Evolutionary conservation across 2,113 vertebrate genomes (phyloP).

Genomic region (Camelus dromedarius): DNA sequence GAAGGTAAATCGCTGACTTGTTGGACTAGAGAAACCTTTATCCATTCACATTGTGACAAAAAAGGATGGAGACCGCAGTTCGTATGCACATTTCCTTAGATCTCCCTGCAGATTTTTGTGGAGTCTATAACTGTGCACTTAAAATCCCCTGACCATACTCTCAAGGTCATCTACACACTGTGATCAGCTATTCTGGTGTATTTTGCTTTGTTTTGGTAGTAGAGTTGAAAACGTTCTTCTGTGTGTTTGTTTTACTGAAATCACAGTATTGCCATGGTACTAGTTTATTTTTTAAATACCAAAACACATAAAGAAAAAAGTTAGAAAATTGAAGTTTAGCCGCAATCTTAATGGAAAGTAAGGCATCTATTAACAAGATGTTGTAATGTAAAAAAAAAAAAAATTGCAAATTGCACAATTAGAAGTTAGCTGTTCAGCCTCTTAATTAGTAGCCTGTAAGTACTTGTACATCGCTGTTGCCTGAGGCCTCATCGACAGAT

Average conservation of each 20-base stretch:
- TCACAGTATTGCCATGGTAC: not conserved
- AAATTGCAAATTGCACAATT: slow-evolving; percentile 65
- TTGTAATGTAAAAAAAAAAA: slow-evolving; percentile 2
- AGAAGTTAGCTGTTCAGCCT: slow-evolving; percentile 55
- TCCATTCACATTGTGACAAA: not conserved
- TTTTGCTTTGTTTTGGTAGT: not conserved
- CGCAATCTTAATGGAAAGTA: slow-evolving; percentile 57
- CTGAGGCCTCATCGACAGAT: slow-evolving; percentile 68
- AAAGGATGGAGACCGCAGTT: not conserved
- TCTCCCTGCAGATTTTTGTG: not conserved
- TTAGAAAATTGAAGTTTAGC: slow-evolving; percentile 49
- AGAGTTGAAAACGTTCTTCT: not conserved
- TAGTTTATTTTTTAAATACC: not conserved
- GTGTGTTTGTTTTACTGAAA: not conserved
- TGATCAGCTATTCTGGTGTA: not conserved
- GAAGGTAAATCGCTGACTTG: not conserved
- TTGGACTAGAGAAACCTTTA: not conserved
- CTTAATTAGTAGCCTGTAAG: slow-evolving; percentile 65
- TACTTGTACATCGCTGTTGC: slow-evolving; percentile 58
- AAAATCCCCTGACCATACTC: not conserved
- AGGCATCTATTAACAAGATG: slow-evolving; percentile 12
- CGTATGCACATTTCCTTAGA: not conserved
- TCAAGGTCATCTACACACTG: not conserved
- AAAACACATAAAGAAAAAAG: not conserved
- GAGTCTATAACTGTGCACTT: not conserved